Percentiles rank a stretch among this genome's conserved stretches.
These are phyloP conservation scores for Bothrops jararaca DNA, from an alignment of 2,113 vertebrate genomes.

Conservation along the genomic window DNA sequence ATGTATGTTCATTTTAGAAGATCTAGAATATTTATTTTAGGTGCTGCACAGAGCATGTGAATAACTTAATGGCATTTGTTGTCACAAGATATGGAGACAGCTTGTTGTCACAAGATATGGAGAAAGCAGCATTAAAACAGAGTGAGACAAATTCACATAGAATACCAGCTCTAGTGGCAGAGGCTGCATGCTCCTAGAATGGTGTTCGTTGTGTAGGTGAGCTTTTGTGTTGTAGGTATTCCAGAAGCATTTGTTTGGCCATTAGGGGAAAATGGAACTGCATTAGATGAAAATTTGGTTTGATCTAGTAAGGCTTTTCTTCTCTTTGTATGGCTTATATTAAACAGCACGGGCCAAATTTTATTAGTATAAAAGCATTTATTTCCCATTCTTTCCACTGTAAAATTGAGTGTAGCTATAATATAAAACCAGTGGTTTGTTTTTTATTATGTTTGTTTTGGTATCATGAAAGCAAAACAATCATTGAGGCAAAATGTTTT, in stretches of 20 bases:
- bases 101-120: not conserved
- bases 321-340: not conserved
- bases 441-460: too few relatives aligned
- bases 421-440: not conserved
- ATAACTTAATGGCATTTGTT: not conserved
- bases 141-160: not conserved
- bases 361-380: not conserved
- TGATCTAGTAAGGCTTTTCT: not conserved
- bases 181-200: not conserved
- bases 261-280: not conserved
- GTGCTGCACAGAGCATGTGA: not conserved
- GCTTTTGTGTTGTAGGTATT: not conserved
- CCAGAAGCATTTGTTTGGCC: not conserved
- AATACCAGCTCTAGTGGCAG: not conserved
- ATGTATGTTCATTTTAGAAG: not conserved
- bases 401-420: not conserved
- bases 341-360: not conserved
- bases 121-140: not conserved
- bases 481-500: not conserved
- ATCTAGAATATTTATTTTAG: not conserved
- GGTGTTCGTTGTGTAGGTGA: not conserved
- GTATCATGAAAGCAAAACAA: not conserved
- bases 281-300: not conserved
- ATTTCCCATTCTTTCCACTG: not conserved
- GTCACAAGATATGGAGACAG: not conserved